phyloP scores from a whole-genome alignment of 2,797 vertebrate genomes.

The Smutsia temminckii region DNA sequence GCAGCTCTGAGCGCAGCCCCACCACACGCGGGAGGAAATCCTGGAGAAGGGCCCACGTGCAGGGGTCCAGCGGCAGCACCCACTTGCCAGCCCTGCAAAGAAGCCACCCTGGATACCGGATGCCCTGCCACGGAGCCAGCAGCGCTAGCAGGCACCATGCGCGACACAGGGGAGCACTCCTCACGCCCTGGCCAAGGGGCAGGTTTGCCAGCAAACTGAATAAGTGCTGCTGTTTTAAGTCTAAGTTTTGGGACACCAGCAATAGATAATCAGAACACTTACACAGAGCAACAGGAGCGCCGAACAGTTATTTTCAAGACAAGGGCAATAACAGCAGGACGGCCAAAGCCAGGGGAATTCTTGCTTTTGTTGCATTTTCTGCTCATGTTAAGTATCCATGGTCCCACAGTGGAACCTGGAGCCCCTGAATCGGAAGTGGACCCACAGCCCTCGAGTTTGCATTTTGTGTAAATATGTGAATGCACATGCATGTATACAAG shows the following conservation, averaged over 20 bases:
- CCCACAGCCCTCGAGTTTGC: background rate
- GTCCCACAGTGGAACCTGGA: background rate
- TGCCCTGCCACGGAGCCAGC: rapidly evolving
- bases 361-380: background rate
- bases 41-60: background rate
- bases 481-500: rapidly evolving
- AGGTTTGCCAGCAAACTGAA: background rate
- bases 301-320: background rate
- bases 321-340: background rate
- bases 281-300: background rate
- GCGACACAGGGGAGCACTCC: background rate
- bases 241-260: background rate
- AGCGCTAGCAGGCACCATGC: background rate
- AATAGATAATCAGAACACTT: background rate
- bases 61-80: background rate
- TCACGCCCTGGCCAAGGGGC: rapidly evolving
- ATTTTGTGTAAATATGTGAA: background rate
- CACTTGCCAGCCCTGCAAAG: rapidly evolving
- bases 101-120: background rate
- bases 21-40: rapidly evolving
- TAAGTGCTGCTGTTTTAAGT: background rate
- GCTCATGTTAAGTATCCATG: background rate
- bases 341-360: background rate
- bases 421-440: background rate
- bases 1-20: background rate